Evolutionary conservation across 2,113 vertebrate species (phyloP).

Genomic region (Antechinus flavipes): DNA sequence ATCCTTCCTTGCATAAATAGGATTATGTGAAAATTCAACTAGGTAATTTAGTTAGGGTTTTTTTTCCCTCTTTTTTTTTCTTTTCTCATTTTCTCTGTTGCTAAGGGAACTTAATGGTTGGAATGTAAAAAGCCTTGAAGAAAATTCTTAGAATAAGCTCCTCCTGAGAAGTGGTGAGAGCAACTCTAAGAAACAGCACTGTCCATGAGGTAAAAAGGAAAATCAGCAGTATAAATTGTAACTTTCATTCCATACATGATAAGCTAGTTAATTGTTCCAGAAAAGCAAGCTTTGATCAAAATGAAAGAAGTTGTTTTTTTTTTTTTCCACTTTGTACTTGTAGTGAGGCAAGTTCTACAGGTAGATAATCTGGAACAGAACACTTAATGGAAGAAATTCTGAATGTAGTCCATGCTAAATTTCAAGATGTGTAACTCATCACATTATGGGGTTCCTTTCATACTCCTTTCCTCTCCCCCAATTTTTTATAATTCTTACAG

Average conservation of each 20-base stretch:
- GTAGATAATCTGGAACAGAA: slow-evolving; percentile 58
- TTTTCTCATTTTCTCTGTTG: slow-evolving; percentile 72
- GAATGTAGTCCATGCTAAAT: slow-evolving; percentile 60
- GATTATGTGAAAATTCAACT: slow-evolving; percentile 76
- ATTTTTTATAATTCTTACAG: neutral
- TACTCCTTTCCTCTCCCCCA: neutral
- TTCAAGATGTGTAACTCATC: slow-evolving; percentile 7
- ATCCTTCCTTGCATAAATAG: slow-evolving; percentile 73
- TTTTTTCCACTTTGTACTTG: slow-evolving; percentile 57
- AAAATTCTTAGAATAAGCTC: slow-evolving; percentile 72
- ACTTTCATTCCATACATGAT: slow-evolving; percentile 56
- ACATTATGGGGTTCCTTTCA: slow-evolving; percentile 15
- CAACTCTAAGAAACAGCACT: slow-evolving; percentile 54
- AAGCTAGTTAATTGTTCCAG: slow-evolving; percentile 64
- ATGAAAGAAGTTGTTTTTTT: slow-evolving; percentile 66
- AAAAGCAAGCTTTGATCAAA: slow-evolving; percentile 67
- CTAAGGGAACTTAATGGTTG: slow-evolving; percentile 76
- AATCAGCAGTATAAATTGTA: slow-evolving; percentile 67
- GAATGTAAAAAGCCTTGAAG: slow-evolving; percentile 76
- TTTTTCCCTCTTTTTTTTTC: slow-evolving; percentile 49
- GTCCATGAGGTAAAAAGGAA: slow-evolving; percentile 53
- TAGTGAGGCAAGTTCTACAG: slow-evolving; percentile 66
- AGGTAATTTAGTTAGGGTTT: slow-evolving; percentile 68
- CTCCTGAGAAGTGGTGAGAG: slow-evolving; percentile 57
- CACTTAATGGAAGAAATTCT: slow-evolving; percentile 53